Conservation (phyloP, 1,140 invertebrate genomes). For the Drosophila bocki region DNA sequence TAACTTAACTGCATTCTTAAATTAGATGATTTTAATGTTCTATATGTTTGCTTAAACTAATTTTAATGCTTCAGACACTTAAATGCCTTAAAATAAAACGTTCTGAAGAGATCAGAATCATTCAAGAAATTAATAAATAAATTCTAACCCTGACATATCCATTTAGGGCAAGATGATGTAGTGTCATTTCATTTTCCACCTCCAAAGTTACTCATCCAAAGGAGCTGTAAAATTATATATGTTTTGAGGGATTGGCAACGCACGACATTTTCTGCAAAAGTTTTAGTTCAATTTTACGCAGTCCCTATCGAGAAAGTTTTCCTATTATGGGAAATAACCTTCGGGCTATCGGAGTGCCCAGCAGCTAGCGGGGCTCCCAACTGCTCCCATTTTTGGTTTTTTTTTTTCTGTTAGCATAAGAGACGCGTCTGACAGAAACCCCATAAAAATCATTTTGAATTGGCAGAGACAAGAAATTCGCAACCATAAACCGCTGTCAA, state of each 20-base stretch:
- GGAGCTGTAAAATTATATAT: conserved; percentile 29
- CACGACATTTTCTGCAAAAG: conserved; percentile 22
- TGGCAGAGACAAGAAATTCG: conserved; percentile 37
- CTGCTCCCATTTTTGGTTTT: conserved; percentile 11
- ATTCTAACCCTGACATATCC: neutral
- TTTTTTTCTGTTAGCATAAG: conserved; percentile 11
- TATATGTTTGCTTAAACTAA: neutral
- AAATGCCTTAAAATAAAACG: neutral
- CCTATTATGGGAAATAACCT: conserved; percentile 37
- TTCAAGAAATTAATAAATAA: neutral
- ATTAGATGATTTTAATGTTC: neutral
- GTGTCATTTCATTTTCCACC: neutral
- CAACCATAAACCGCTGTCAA: conserved; percentile 45
- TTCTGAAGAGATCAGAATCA: no score
- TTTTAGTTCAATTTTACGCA: conserved; percentile 45
- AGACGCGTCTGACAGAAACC: conserved; percentile 25
- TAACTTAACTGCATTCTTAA: neutral
- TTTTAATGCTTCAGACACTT: neutral
- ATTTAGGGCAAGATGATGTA: conserved; percentile 5
- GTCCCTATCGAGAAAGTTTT: conserved; percentile 32
- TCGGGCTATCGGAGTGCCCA: conserved; percentile 21
- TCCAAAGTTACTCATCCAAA: neutral
- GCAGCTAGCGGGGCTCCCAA: neutral
- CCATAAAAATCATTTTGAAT: conserved; percentile 52
- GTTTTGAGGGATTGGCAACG: conserved; percentile 33